These are phyloP conservation scores for Iphiclides podalirius DNA, from an alignment of 2,888 invertebrate species.

Conservation along the genomic window DNA sequence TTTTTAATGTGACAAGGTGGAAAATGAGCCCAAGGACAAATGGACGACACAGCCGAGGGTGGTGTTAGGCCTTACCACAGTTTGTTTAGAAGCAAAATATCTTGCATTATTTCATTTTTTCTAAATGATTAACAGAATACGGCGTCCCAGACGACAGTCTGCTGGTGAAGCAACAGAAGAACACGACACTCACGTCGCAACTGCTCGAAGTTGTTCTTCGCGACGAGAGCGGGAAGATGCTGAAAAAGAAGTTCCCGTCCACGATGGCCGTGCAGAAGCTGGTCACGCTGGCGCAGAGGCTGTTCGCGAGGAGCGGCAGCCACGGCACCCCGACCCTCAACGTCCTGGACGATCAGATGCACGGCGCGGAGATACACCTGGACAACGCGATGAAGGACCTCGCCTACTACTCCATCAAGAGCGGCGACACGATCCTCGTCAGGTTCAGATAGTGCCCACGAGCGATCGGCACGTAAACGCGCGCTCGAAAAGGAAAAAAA, in stretches of 20 bases:
- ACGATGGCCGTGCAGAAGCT: slow-evolving; percentile 91
- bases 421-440: slow-evolving; percentile 89
- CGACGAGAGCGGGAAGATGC: slow-evolving; percentile 77
- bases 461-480: too few relatives aligned
- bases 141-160: slow-evolving; percentile 90
- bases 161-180: slow-evolving; percentile 71
- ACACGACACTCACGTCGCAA: slow-evolving; percentile 83
- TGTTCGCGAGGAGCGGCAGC: slow-evolving; percentile 79
- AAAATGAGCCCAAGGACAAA: too few relatives aligned
- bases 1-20: too few relatives aligned
- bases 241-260: slow-evolving; percentile 87
- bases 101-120: too few relatives aligned
- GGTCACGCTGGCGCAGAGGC: slow-evolving; percentile 87
- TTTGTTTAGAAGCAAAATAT: too few relatives aligned
- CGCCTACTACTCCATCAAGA: slow-evolving; percentile 90
- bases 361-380: slow-evolving; percentile 85
- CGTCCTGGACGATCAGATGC: slow-evolving; percentile 78
- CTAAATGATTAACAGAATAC: too few relatives aligned
- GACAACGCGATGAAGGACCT: slow-evolving; percentile 92
- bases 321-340: slow-evolving; percentile 61
- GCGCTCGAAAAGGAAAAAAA: too few relatives aligned
- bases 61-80: too few relatives aligned
- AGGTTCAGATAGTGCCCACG: slow-evolving; percentile 80
- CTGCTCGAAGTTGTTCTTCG: slow-evolving; percentile 80
- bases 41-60: too few relatives aligned